Conservation (phyloP, 64 coral and sea anemone genomes). For the Dendronephthya gigantea region DNA sequence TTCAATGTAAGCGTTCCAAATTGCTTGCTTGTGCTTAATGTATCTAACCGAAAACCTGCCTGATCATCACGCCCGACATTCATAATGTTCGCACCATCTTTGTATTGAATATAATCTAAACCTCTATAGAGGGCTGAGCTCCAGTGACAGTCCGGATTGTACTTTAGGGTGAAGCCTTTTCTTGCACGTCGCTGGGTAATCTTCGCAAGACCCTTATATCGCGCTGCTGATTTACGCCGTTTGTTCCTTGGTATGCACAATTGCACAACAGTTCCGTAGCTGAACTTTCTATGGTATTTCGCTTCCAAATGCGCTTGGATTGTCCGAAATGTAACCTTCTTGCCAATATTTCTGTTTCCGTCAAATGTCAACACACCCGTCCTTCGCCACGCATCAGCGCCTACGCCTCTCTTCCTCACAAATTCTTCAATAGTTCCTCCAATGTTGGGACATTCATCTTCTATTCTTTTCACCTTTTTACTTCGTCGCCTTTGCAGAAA, state of each 20-base stretch:
- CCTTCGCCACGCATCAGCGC: not conserved
- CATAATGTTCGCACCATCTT: slow-evolving; percentile 19
- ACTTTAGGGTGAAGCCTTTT: not conserved
- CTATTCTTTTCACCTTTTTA: not conserved
- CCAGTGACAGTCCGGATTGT: not conserved
- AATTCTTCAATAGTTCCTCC: not conserved
- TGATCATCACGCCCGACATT: not conserved
- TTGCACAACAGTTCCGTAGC: not conserved
- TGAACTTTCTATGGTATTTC: not conserved
- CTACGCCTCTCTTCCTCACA: not conserved
- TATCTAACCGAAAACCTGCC: not conserved
- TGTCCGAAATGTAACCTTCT: not conserved
- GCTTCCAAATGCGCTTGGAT: not conserved
- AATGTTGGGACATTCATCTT: not conserved
- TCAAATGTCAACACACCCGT: not conserved
- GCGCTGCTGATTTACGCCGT: not conserved
- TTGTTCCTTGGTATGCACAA: slow-evolving; percentile 4
- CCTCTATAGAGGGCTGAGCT: not conserved
- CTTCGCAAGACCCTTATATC: not conserved
- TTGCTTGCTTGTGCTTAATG: not conserved
- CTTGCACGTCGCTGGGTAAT: not conserved
- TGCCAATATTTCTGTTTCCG: not conserved
- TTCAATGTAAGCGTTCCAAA: not conserved
- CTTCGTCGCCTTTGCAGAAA: not conserved
- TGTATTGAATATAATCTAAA: slow-evolving; percentile 17